phyloP scores from a whole-genome alignment of 2,113 vertebrate genomes.

The Cebus imitator region DNA sequence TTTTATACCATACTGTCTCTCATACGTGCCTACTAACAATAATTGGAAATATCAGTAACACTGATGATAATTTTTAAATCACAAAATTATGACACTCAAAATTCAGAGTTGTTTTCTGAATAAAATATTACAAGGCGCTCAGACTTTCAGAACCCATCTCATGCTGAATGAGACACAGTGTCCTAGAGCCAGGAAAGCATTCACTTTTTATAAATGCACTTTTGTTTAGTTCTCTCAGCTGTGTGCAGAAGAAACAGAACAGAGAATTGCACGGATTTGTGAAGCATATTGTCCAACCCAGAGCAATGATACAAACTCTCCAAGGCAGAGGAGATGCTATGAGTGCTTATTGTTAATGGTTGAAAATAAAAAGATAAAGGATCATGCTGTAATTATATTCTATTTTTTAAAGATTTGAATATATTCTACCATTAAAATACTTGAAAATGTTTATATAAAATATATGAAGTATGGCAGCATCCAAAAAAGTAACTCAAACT shows the following conservation, averaged over 20 bases:
- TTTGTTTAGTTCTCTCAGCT: slow-evolving; percentile 40
- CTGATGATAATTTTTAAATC: neutral
- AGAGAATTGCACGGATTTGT: rapidly evolving
- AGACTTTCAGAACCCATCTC: neutral
- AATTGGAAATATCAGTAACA: neutral
- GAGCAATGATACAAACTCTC: neutral
- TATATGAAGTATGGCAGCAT: neutral
- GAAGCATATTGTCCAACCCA: neutral
- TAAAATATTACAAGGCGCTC: neutral
- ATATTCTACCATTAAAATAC: neutral
- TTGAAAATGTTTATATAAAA: slow-evolving; percentile 17
- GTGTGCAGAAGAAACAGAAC: neutral
- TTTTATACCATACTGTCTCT: neutral
- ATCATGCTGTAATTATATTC: neutral
- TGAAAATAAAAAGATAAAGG: neutral
- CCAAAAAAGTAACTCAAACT: neutral
- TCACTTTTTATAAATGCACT: neutral
- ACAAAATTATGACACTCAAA: neutral
- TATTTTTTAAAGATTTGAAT: neutral
- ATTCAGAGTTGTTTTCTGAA: neutral
- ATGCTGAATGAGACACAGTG: slow-evolving; percentile 36
- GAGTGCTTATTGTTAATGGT: neutral
- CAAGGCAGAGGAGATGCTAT: neutral
- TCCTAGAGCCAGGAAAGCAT: neutral
- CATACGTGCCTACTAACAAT: neutral